phyloP scores from a whole-genome alignment of 2,888 invertebrate genomes.

The Euzetes globulus region DNA sequence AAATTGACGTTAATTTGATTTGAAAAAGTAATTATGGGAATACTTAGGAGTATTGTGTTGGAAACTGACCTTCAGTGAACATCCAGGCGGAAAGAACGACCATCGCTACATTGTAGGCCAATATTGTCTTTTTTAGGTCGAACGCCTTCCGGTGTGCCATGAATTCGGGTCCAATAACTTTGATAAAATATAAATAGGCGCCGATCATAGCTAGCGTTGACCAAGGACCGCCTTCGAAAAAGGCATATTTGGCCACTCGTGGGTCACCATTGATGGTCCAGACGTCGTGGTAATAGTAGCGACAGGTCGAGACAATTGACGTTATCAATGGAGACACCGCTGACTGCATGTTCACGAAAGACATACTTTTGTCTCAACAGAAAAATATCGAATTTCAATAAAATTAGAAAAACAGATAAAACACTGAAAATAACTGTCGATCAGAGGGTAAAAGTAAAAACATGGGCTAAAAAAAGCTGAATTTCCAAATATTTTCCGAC shows the following conservation, averaged over 20 bases:
- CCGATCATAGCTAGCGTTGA: constrained; percentile 40
- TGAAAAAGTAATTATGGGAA: not conserved
- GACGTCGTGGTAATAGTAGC: constrained; percentile 29
- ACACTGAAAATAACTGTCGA: not conserved
- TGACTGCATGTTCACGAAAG: constrained; percentile 27
- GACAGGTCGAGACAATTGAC: not conserved
- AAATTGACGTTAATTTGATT: too few relatives aligned
- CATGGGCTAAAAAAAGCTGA: too few relatives aligned
- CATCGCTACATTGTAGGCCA: constrained; percentile 41
- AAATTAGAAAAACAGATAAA: not conserved
- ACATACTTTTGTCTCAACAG: not conserved
- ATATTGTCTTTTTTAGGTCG: constrained; percentile 40
- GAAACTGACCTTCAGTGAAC: constrained; percentile 27
- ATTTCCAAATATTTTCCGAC: too few relatives aligned
- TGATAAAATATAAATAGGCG: constrained; percentile 42
- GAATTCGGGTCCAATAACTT: constrained; percentile 38
- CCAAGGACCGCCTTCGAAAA: constrained; percentile 39
- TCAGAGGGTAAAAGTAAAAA: not conserved
- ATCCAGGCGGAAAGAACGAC: constrained; percentile 39
- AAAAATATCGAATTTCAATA: not conserved
- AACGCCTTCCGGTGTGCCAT: constrained; percentile 34
- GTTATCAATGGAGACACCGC: constrained; percentile 4
- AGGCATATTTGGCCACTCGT: constrained; percentile 24
- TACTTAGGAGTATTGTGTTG: not conserved
- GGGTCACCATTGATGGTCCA: constrained; percentile 33